Percentiles rank a stretch among this genome's conserved stretches.
Conservation (phyloP, 2,888 invertebrate genomes). For the Abscondita cerata region DNA sequence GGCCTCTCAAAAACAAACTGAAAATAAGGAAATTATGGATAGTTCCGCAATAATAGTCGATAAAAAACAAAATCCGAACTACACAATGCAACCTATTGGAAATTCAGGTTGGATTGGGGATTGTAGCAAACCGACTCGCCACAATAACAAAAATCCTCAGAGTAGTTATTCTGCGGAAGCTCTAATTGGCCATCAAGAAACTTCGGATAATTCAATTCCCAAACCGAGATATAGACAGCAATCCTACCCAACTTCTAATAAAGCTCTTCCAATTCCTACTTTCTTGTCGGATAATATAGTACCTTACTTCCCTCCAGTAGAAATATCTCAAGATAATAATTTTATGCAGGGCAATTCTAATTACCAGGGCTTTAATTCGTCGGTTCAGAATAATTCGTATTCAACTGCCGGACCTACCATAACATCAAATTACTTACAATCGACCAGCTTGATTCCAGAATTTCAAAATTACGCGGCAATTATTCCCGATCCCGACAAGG, state of each 20-base stretch:
- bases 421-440: slow-evolving; percentile 49
- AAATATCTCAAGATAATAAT: slow-evolving; percentile 52
- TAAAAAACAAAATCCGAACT: slow-evolving; percentile 24
- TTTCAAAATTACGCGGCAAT: slow-evolving; percentile 42
- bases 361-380: slow-evolving; percentile 47
- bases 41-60: neutral
- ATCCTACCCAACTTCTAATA: slow-evolving; percentile 43
- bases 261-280: slow-evolving; percentile 48
- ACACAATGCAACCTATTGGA: slow-evolving; percentile 24
- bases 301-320: slow-evolving; percentile 55
- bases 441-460: slow-evolving; percentile 50
- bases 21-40: slow-evolving; percentile 24
- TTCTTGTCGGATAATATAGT: slow-evolving; percentile 55
- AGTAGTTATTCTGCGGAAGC: slow-evolving; percentile 58
- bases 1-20: slow-evolving; percentile 20
- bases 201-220: slow-evolving; percentile 23
- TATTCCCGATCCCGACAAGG: slow-evolving; percentile 17
- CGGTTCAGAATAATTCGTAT: slow-evolving; percentile 34
- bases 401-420: slow-evolving; percentile 43
- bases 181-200: slow-evolving; percentile 53
- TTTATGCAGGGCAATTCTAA: slow-evolving; percentile 52
- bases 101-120: slow-evolving; percentile 34
- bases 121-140: slow-evolving; percentile 40
- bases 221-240: slow-evolving; percentile 35
- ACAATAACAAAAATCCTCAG: slow-evolving; percentile 45